Percentiles rank a stretch among this genome's conserved stretches.
Conservation (phyloP, 1,140 invertebrate species). For the Eumeta japonica region DNA sequence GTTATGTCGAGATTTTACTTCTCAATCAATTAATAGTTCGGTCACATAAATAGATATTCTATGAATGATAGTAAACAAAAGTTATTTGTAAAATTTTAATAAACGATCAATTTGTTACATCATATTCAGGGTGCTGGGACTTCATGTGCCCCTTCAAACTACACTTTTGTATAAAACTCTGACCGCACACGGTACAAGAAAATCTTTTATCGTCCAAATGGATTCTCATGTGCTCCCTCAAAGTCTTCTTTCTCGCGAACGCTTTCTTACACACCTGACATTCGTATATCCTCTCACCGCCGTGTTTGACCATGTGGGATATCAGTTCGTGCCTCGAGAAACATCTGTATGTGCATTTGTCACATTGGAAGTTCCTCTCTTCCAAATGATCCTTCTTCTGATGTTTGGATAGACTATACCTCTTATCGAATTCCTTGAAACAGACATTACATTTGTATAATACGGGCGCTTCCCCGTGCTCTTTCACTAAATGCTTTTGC, state of each 20-base stretch:
- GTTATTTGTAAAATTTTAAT: too few relatives aligned
- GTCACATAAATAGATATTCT: too few relatives aligned
- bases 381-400: constrained; percentile 47
- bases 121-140: constrained; percentile 21
- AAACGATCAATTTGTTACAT: too few relatives aligned
- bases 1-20: too few relatives aligned
- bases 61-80: too few relatives aligned
- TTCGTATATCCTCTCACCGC: constrained; percentile 57
- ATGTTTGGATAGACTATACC: constrained; percentile 37
- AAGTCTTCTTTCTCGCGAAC: constrained; percentile 67
- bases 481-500: constrained; percentile 38
- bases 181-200: constrained; percentile 51
- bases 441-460: constrained; percentile 45
- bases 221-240: constrained; percentile 69
- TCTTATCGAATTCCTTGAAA: constrained; percentile 33
- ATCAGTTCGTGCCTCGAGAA: constrained; percentile 46
- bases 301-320: constrained; percentile 68
- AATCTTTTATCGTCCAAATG: constrained; percentile 59
- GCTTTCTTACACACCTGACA: constrained; percentile 61
- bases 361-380: constrained; percentile 39
- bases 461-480: constrained; percentile 28
- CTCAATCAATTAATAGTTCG: too few relatives aligned
- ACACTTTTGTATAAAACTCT: constrained; percentile 52
- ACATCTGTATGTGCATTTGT: constrained; percentile 36
- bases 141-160: constrained; percentile 43